Conservation (phyloP, 2,888 invertebrate species). For the Amorpha juglandis region DNA sequence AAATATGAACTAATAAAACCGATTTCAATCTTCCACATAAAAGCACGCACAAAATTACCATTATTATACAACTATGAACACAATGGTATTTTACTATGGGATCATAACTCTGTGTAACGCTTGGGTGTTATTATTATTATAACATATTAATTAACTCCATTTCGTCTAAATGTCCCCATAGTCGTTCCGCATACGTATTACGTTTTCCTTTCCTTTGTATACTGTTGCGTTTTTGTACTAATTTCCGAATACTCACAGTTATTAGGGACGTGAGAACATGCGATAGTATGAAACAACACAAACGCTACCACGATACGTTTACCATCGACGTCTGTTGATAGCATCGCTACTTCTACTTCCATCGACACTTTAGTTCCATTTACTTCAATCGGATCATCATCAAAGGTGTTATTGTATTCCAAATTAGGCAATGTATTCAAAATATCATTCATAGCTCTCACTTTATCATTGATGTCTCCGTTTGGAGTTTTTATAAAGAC, state of each 20-base stretch:
- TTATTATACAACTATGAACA: no score
- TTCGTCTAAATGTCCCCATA: constrained; percentile 56
- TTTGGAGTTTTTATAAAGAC: constrained; percentile 51
- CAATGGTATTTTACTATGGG: no score
- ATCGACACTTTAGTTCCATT: constrained; percentile 47
- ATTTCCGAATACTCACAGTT: constrained; percentile 74
- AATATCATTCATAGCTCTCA: constrained; percentile 34
- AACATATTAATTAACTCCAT: constrained; percentile 45
- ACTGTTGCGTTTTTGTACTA: constrained; percentile 75
- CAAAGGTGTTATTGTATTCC: constrained; percentile 39
- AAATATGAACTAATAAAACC: no score
- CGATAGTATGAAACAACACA: constrained; percentile 49
- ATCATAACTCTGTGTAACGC: no score
- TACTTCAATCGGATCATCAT: constrained; percentile 34
- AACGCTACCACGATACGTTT: constrained; percentile 64
- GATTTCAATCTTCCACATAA: background rate
- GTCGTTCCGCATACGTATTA: constrained; percentile 65
- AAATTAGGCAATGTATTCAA: constrained; percentile 21
- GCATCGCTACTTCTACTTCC: constrained; percentile 54
- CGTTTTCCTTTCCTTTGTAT: constrained; percentile 78
- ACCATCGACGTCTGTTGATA: constrained; percentile 54
- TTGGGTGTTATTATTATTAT: no score
- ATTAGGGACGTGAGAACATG: constrained; percentile 80
- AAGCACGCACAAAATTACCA: background rate
- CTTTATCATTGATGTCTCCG: constrained; percentile 41